phyloP scores from a whole-genome alignment of 2,888 invertebrate genomes.

The Drosophila sordidula region DNA sequence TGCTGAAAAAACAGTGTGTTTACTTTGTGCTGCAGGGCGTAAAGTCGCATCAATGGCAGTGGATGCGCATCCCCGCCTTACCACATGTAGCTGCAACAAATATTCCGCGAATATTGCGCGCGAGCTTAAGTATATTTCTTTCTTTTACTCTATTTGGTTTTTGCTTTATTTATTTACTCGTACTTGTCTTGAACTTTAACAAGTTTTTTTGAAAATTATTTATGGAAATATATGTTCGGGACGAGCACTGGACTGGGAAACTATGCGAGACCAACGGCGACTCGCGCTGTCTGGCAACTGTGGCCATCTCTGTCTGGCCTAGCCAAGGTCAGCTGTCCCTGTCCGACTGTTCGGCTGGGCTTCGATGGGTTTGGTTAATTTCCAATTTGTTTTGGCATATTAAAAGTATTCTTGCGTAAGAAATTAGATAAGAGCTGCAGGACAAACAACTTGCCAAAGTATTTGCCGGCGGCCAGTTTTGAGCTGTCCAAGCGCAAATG shows the following conservation, averaged over 20 bases:
- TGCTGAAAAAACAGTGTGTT: constrained; percentile 54
- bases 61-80: constrained; percentile 27
- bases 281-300: neutral
- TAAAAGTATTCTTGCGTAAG: constrained; percentile 61
- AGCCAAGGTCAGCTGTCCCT: neutral
- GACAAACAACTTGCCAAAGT: constrained; percentile 13
- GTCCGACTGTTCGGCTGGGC: neutral
- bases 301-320: neutral
- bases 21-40: constrained; percentile 62
- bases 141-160: constrained; percentile 1
- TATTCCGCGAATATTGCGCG: constrained; percentile 1
- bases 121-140: constrained; percentile 9
- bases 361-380: constrained; percentile 39
- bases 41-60: constrained; percentile 49
- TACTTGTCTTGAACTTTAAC: constrained; percentile 55
- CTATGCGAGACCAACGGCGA: neutral
- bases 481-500: constrained; percentile 49
- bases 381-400: constrained; percentile 55
- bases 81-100: constrained; percentile 32
- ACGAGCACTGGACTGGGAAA: constrained; percentile 6
- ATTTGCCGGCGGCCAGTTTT: constrained; percentile 45
- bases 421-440: constrained; percentile 34
- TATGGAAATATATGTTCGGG: constrained; percentile 48
- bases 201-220: constrained; percentile 72
- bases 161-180: constrained; percentile 64